These are phyloP conservation scores for Apomyelois bistriatella DNA, from an alignment of 2,888 invertebrate species.

Conservation along the genomic window DNA sequence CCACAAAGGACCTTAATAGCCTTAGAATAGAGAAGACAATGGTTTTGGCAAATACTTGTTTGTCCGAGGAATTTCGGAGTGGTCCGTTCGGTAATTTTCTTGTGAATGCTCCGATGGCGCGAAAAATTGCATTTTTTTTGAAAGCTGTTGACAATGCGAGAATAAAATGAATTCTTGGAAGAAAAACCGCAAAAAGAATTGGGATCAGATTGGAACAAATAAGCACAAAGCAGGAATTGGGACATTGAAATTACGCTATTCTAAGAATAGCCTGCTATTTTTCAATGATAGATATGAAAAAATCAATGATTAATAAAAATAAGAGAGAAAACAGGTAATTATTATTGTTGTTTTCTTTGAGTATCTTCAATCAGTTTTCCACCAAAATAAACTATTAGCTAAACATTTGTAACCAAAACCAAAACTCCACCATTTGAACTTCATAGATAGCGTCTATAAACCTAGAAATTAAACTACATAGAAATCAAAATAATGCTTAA, in stretches of 20 bases:
- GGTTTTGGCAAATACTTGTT: slow-evolving; percentile 31
- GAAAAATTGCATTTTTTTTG: slow-evolving; percentile 74
- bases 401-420: no score
- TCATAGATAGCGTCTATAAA: no score
- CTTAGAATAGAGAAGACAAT: slow-evolving; percentile 18
- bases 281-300: not conserved
- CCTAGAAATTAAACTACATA: no score
- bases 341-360: no score
- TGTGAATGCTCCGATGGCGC: slow-evolving; percentile 68
- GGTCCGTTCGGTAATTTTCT: slow-evolving; percentile 64
- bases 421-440: no score
- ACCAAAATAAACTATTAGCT: no score
- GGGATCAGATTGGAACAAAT: not conserved
- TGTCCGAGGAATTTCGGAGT: slow-evolving; percentile 52
- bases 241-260: not conserved
- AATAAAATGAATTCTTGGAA: slow-evolving; percentile 43
- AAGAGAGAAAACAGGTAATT: no score
- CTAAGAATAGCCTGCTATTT: not conserved
- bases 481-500: no score
- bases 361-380: no score
- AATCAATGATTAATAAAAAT: no score
- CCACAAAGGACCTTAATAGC: slow-evolving; percentile 32
- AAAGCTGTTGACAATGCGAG: slow-evolving; percentile 40
- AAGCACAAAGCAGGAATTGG: not conserved
- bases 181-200: slow-evolving; percentile 15